These are phyloP conservation scores for Chloroclystis v-ata DNA, from an alignment of 2,888 invertebrate genomes.

Conservation along the genomic window DNA sequence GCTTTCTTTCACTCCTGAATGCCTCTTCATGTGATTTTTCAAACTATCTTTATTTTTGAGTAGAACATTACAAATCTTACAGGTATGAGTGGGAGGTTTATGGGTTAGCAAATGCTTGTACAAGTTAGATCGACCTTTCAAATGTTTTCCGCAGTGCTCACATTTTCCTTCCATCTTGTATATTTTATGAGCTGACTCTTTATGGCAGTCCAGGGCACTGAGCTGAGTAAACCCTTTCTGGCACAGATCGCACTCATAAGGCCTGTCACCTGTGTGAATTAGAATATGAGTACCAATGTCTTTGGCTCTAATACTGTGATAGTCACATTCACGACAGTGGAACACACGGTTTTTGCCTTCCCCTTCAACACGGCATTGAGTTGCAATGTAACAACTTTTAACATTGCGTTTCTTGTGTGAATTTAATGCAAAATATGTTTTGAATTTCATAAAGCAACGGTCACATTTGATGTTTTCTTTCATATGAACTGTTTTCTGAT, in stretches of 20 bases:
- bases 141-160: conserved; percentile 53
- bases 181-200: conserved; percentile 47
- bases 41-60: conserved; percentile 38
- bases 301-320: conserved; percentile 44
- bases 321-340: conserved; percentile 45
- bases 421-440: conserved; percentile 30
- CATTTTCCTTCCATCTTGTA: conserved; percentile 49
- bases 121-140: conserved; percentile 45
- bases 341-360: conserved; percentile 22
- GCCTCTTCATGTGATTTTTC: conserved; percentile 49
- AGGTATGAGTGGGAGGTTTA: conserved; percentile 30
- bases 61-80: conserved; percentile 45
- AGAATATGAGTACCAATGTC: conserved; percentile 44
- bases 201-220: conserved; percentile 48
- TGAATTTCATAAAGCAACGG: conserved; percentile 35
- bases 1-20: conserved; percentile 47
- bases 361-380: conserved; percentile 23
- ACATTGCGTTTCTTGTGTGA: conserved; percentile 26
- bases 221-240: conserved; percentile 47
- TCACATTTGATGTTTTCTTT: conserved; percentile 34
- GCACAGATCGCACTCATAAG: conserved; percentile 51
- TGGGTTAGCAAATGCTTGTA: conserved; percentile 52
- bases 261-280: conserved; percentile 53
- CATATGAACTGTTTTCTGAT: conserved; percentile 46
- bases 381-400: conserved; percentile 19